Conservation (phyloP, 2,797 vertebrate species). For the Malacoctenus gilli region DNA sequence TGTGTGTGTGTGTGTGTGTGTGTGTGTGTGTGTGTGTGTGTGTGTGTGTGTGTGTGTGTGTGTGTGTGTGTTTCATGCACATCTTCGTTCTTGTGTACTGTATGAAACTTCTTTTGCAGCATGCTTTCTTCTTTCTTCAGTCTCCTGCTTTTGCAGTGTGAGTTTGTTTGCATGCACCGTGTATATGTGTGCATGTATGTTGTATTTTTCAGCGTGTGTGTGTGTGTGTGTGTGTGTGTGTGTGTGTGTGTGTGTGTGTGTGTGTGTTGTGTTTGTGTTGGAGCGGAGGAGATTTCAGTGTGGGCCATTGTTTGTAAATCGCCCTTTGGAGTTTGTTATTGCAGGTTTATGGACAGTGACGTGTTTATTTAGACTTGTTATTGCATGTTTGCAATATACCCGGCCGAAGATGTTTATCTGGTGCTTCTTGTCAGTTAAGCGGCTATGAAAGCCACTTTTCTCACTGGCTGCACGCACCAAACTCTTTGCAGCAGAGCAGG, state of each 20-base stretch:
- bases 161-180: background rate
- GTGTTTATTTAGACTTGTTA: constrained; percentile 52
- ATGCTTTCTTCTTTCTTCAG: constrained; percentile 47
- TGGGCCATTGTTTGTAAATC: constrained; percentile 62
- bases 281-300: constrained; percentile 13
- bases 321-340: constrained; percentile 56
- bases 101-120: constrained; percentile 56
- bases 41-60: too few relatives aligned
- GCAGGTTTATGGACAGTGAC: constrained; percentile 52
- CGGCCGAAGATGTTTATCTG: constrained; percentile 44
- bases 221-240: background rate
- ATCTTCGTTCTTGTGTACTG: constrained; percentile 53
- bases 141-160: constrained; percentile 20
- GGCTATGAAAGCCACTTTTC: constrained; percentile 48
- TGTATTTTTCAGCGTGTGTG: background rate
- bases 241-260: background rate
- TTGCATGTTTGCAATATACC: constrained; percentile 41
- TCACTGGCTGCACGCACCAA: constrained; percentile 46
- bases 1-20: too few relatives aligned
- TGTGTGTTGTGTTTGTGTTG: background rate
- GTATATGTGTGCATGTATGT: constrained; percentile 2
- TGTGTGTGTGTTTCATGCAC: too few relatives aligned
- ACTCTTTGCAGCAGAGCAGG: constrained; percentile 40
- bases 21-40: too few relatives aligned
- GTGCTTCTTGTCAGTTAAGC: constrained; percentile 26